Percentiles rank a stretch among this genome's conserved stretches.
phyloP scores from a whole-genome alignment of 2,888 invertebrate species.

The Lasioglossum villosulum region DNA sequence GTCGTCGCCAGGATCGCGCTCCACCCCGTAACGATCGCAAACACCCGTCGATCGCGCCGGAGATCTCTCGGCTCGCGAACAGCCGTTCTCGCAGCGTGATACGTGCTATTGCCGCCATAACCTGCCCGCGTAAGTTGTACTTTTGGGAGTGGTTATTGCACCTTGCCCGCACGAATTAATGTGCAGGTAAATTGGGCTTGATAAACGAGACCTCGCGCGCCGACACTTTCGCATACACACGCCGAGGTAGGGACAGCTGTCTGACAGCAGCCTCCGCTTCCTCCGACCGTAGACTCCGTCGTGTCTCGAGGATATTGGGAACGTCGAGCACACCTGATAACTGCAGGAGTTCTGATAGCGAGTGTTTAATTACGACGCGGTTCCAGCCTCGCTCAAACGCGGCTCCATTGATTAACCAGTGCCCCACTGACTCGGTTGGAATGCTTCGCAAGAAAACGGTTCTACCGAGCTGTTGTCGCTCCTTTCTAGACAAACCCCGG shows the following conservation, averaged over 20 bases:
- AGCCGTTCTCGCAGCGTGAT: constrained; percentile 6
- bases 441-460: constrained; percentile 21
- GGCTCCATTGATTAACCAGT: constrained; percentile 2
- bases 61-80: constrained; percentile 6
- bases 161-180: constrained; percentile 16
- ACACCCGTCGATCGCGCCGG: constrained; percentile 13
- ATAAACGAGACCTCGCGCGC: constrained; percentile 2
- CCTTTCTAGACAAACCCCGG: background rate
- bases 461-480: background rate
- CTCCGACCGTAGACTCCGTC: background rate
- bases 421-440: constrained; percentile 7
- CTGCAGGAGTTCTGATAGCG: constrained; percentile 2
- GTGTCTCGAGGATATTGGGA: background rate
- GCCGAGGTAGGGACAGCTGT: constrained; percentile 1
- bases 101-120: constrained; percentile 28
- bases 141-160: constrained; percentile 17
- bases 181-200: constrained; percentile 9
- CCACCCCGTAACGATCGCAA: constrained; percentile 11
- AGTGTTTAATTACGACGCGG: background rate
- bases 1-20: constrained; percentile 15
- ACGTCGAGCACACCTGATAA: background rate
- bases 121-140: background rate
- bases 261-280: background rate
- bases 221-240: background rate
- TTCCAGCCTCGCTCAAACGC: background rate